These are phyloP conservation scores for Centroberyx gerrardi DNA, from an alignment of 2,797 vertebrate species.

Conservation along the genomic window DNA sequence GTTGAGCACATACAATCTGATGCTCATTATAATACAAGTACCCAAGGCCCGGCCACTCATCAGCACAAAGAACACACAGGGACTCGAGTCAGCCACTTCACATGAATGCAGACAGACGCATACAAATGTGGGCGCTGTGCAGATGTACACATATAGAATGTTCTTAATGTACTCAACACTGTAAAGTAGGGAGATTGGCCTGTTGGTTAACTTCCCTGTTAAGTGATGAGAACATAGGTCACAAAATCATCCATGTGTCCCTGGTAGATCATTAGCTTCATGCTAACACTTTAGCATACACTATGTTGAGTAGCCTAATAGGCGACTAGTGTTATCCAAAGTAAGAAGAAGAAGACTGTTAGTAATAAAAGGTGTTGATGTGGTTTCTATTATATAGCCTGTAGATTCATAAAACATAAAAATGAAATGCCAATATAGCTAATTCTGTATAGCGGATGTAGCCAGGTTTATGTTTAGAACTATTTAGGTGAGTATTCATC, in stretches of 20 bases:
- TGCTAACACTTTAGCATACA: not conserved
- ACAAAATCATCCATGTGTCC: no score
- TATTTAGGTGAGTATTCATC: no score
- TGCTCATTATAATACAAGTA: slow-evolving; percentile 78
- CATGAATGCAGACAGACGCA: slow-evolving; percentile 52
- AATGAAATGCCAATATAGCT: no score
- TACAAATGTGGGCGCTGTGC: slow-evolving; percentile 21
- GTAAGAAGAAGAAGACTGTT: slow-evolving; percentile 2
- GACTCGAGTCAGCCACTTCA: slow-evolving; percentile 55
- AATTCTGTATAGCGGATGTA: no score
- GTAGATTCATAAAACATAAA: no score
- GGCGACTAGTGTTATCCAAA: no score
- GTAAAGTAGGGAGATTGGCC: not conserved
- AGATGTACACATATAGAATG: slow-evolving; percentile 8
- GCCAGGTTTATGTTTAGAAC: no score
- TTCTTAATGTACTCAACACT: not conserved
- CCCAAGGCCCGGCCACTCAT: slow-evolving; percentile 75
- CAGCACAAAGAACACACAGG: slow-evolving; percentile 73
- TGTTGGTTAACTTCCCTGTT: not conserved
- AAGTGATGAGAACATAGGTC: not conserved
- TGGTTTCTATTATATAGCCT: no score
- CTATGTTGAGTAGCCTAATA: not conserved
- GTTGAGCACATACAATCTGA: slow-evolving; percentile 71
- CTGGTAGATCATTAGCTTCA: slow-evolving; percentile 15
- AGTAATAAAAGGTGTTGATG: not conserved